A percentile compares a stretch with the other conserved stretches of the same genome.
These are phyloP conservation scores for Pyrrhia umbra DNA, from an alignment of 2,888 invertebrate genomes.

Conservation along the genomic window DNA sequence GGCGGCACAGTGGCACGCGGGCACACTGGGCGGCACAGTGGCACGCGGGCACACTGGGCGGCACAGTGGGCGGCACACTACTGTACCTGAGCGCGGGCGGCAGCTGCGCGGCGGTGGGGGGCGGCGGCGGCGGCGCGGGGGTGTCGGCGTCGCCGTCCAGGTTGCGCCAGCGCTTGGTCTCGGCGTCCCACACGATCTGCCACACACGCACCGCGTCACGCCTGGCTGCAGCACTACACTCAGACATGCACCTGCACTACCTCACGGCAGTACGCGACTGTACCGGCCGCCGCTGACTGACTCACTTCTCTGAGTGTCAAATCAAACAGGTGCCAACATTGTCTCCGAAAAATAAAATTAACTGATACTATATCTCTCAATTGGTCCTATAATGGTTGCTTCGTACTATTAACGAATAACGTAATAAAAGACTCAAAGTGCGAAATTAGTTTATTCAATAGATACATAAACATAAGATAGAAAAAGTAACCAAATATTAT, in stretches of 20 bases:
- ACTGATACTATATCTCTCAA: too few relatives aligned
- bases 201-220: conserved; percentile 29
- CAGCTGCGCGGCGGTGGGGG: conserved; percentile 64
- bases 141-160: conserved; percentile 93
- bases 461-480: conserved; percentile 58
- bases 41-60: too few relatives aligned
- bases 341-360: too few relatives aligned
- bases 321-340: too few relatives aligned
- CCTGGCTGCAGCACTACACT: background rate
- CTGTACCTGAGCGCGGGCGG: conserved; percentile 34
- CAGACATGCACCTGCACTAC: background rate
- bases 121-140: conserved; percentile 74
- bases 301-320: too few relatives aligned
- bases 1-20: too few relatives aligned
- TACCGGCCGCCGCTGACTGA: too few relatives aligned
- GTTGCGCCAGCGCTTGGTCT: conserved; percentile 96
- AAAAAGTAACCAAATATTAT: conserved; percentile 35
- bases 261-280: background rate
- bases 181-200: conserved; percentile 98
- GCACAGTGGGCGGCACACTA: conserved; percentile 16
- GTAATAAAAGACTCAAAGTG: conserved; percentile 67
- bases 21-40: too few relatives aligned
- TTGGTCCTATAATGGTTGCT: too few relatives aligned
- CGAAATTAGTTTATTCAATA: conserved; percentile 67
- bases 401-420: background rate